Evolutionary conservation across 2,888 invertebrate species (phyloP), one percentile per base, ranked within the genome.

Genomic region (Boloria selene): DNA sequence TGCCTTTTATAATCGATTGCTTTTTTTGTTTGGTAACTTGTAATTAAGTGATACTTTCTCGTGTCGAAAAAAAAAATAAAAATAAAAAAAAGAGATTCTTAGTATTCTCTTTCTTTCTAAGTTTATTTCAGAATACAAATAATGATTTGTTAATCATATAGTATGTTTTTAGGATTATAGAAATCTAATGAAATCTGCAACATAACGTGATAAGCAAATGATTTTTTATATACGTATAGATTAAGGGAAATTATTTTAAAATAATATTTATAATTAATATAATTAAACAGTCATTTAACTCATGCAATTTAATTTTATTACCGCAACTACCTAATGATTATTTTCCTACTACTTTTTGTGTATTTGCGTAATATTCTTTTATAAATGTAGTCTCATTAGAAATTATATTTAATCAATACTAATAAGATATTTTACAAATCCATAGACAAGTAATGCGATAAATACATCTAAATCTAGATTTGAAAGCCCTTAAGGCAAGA

Each of bases 21-120:
- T 16, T 70, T 54, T 45, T 66, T 54, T 59, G 13, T 26, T 62
- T 65, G 67, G 53, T 44, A 42, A 53, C 31, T 45, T 58, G 65
- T 61, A 52, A 58, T 58, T 49, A 42, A 53, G 16, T 45, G 53
- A 42, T 56, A 65, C 65, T 69, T 70, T 69, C 67, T 62, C 60
- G 61, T 45, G 44, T 16, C 51, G 61, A 65, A 56, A 55, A 18
- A 55, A 18, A 14, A 56, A 10, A 31, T 31, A 63, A 45, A 31
- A 47, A 10, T 38, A 7, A 38, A 31, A 38, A 38, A 10, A 10
- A 38, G 10, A 10, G 7, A 38, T 38, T 10, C 31, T 38, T 1
- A 10, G 7, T 22, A 22, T 38, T 38, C 0, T 38, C 10, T 7
- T 38, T 38, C 3, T 38, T 1, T 38, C 7, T 38, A 2, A 10